phyloP scores from a whole-genome alignment of 2,113 vertebrate genomes.

The Verasper variegatus region DNA sequence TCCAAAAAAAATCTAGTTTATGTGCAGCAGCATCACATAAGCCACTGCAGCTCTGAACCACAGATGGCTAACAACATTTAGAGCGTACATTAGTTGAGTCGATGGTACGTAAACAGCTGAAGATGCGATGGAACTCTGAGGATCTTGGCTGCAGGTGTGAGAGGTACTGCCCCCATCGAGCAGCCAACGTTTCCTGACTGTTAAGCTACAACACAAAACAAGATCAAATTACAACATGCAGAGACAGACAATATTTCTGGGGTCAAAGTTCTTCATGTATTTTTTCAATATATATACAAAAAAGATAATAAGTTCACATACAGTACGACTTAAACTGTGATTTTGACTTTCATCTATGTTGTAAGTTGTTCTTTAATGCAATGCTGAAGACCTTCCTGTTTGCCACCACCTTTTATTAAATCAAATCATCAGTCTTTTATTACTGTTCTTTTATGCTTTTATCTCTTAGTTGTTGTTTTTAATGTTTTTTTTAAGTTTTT shows the following conservation, averaged over 20 bases:
- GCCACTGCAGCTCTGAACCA: background rate
- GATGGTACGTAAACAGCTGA: conserved; percentile 89
- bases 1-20: background rate
- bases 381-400: background rate
- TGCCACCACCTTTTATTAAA: background rate
- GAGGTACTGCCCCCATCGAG: conserved; percentile 86
- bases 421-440: background rate
- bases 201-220: conserved; percentile 59
- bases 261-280: no score
- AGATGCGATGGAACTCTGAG: conserved; percentile 87
- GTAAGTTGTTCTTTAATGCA: no score
- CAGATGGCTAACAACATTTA: background rate
- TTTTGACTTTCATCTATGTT: background rate
- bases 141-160: conserved; percentile 84
- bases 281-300: background rate
- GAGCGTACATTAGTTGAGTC: conserved; percentile 88
- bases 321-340: background rate
- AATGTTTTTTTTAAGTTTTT: no score
- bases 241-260: background rate
- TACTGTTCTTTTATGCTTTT: background rate
- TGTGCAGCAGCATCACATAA: background rate
- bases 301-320: background rate
- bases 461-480: background rate
- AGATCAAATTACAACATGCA: background rate
- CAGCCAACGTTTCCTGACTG: conserved; percentile 77